phyloP scores from a whole-genome alignment of 1,140 invertebrate genomes.

The Goniozus legneri region DNA sequence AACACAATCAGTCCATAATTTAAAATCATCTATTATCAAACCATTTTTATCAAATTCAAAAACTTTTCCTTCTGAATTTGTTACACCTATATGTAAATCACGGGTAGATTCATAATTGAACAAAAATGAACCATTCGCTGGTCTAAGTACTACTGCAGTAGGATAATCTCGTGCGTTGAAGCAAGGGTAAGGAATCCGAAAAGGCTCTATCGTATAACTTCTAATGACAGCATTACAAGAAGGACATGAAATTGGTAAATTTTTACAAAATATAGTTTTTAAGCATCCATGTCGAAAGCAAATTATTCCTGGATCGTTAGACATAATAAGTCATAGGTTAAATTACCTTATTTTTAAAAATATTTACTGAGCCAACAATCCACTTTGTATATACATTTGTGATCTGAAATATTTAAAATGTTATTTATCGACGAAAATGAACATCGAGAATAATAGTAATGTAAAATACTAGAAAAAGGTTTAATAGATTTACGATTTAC shows the following conservation, averaged over 20 bases:
- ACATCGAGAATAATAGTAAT: too few species aligned
- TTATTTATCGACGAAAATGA: too few species aligned
- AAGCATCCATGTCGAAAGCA: conserved; percentile 45
- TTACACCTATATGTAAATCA: conserved; percentile 45
- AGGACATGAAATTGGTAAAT: conserved; percentile 39
- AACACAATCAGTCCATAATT: conserved; percentile 40
- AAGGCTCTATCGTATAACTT: conserved; percentile 35
- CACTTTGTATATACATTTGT: too few species aligned
- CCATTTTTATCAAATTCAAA: conserved; percentile 45
- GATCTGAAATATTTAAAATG: too few species aligned
- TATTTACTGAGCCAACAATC: too few species aligned
- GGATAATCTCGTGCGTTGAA: conserved; percentile 31
- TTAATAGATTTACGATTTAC: too few species aligned
- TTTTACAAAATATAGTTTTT: conserved; percentile 40
- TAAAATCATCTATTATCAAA: conserved; percentile 33
- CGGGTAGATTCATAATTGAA: conserved; percentile 31
- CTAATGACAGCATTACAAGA: conserved; percentile 26
- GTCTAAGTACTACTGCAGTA: conserved; percentile 36
- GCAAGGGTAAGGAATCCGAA: conserved; percentile 44
- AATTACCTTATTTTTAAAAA: too few species aligned
- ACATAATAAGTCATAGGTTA: conserved; percentile 19
- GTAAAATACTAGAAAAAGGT: too few species aligned
- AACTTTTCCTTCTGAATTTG: conserved; percentile 33
- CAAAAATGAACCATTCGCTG: conserved; percentile 41
- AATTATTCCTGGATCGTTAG: conserved; percentile 26